These are phyloP conservation scores for Troides aeacus DNA, from an alignment of 2,888 invertebrate genomes.

Conservation along the genomic window DNA sequence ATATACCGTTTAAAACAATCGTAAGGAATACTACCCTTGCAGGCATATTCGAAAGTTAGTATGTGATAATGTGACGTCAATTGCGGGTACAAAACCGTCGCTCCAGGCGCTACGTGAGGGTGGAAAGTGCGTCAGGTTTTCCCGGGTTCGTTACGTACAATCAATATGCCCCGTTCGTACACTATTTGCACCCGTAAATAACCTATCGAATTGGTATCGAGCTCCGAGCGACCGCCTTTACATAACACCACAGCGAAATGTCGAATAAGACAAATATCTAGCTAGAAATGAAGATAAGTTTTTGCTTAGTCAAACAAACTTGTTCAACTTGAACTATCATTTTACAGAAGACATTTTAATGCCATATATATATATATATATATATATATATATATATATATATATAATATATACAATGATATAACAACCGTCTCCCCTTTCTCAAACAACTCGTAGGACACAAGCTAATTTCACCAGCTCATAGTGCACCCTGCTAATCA, in stretches of 20 bases:
- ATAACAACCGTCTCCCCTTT: no score
- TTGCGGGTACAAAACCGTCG: neutral
- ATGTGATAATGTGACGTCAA: conserved; percentile 5
- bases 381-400: no score
- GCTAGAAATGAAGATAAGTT: neutral
- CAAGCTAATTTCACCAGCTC: no score
- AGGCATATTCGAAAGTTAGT: neutral
- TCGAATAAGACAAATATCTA: neutral
- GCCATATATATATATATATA: no score
- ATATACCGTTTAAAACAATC: no score
- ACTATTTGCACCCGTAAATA: conserved; percentile 7
- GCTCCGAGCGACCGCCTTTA: neutral
- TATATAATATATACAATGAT: no score
- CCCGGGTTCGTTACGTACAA: conserved; percentile 2
- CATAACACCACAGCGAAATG: neutral
- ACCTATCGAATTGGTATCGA: conserved; percentile 1
- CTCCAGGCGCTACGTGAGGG: conserved; percentile 3
- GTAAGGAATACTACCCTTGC: neutral
- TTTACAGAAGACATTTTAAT: no score
- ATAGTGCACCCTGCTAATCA: no score
- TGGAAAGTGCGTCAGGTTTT: conserved; percentile 2
- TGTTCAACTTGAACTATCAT: no score
- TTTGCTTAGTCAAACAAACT: neutral
- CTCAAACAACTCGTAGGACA: no score
- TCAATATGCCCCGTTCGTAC: conserved; percentile 13